Conservation (phyloP, 1,140 invertebrate species). For the Dryas iulia region DNA sequence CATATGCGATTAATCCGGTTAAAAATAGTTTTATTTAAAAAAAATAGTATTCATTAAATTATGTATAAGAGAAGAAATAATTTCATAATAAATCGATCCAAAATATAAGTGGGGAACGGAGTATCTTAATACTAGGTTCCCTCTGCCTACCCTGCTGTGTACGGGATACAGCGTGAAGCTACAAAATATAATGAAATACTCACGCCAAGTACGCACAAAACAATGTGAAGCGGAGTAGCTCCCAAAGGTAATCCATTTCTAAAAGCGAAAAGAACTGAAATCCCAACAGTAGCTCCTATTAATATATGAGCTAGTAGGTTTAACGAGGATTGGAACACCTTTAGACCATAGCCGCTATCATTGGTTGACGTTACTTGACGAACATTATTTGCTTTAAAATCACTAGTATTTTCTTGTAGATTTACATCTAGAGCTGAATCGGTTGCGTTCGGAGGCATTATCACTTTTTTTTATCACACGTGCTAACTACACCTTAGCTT, state of each 20-base stretch:
- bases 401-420: not conserved
- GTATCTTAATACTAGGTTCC: too few relatives aligned
- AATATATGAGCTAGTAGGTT: conserved; percentile 49
- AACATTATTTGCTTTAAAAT: not conserved
- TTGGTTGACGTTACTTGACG: not conserved
- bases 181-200: conserved; percentile 31
- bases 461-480: not conserved
- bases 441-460: conserved; percentile 19
- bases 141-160: too few relatives aligned
- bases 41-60: too few relatives aligned
- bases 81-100: too few relatives aligned
- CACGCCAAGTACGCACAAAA: conserved; percentile 58
- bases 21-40: too few relatives aligned
- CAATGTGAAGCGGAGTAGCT: conserved; percentile 41
- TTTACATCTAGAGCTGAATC: not conserved
- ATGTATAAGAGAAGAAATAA: too few relatives aligned
- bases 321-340: conserved; percentile 42
- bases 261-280: conserved; percentile 39
- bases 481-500: not conserved
- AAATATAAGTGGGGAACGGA: too few relatives aligned
- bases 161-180: too few relatives aligned
- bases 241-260: conserved; percentile 36
- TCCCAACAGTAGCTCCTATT: conserved; percentile 43
- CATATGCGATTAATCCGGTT: too few relatives aligned
- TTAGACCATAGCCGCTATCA: conserved; percentile 24